A percentile compares a stretch with the other conserved stretches of the same genome.
phyloP scores from a whole-genome alignment of 2,113 vertebrate genomes.

The Euleptes europaea region DNA sequence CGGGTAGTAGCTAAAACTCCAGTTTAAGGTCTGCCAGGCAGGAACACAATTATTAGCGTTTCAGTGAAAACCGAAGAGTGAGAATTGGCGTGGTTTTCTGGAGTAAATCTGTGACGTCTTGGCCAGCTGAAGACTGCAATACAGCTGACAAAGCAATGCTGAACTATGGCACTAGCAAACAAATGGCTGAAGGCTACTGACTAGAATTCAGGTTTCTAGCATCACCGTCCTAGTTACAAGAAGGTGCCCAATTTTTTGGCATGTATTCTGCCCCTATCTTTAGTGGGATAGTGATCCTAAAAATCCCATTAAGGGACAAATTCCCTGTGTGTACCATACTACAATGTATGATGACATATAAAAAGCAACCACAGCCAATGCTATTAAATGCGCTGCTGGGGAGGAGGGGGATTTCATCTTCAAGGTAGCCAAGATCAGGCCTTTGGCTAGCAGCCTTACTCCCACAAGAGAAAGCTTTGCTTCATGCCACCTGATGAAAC shows the following conservation, averaged over 20 bases:
- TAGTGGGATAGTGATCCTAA: neutral
- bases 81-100: slow-evolving; percentile 24
- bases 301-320: too few relatives aligned
- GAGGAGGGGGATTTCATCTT: neutral
- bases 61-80: slow-evolving; percentile 23
- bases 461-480: neutral
- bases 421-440: neutral
- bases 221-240: too few relatives aligned
- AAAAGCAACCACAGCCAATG: neutral
- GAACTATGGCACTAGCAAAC: neutral
- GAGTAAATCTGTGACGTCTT: neutral
- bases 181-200: neutral
- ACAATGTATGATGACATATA: neutral
- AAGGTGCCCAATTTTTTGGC: neutral
- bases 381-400: neutral
- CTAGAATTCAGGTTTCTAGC: neutral
- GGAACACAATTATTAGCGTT: slow-evolving; percentile 9
- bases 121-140: neutral
- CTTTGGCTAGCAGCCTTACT: neutral
- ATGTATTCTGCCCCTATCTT: neutral
- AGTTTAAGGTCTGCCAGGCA: neutral
- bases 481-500: neutral
- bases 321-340: neutral
- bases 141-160: neutral
- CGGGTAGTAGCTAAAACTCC: neutral